Evolutionary conservation across 2,797 vertebrate genomes (phyloP).

Genomic region (Onychomys leucogaster): DNA sequence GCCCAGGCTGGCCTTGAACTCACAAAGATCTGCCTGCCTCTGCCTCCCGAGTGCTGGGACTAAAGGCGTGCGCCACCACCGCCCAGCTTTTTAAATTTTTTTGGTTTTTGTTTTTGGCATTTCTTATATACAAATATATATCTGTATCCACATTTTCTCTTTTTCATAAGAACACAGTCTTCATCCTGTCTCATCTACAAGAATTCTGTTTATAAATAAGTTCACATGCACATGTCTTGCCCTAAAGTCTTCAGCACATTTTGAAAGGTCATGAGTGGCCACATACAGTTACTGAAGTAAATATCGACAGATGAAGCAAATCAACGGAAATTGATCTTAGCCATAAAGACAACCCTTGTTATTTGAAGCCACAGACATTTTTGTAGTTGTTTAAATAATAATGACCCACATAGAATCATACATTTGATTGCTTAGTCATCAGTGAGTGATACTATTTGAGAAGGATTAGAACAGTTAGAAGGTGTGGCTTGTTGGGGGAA

Average conservation of each 20-base stretch:
- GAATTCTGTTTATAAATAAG: constrained; percentile 17
- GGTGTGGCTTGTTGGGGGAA: neutral
- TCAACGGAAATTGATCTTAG: neutral
- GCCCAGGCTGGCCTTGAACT: no score
- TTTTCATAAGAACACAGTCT: neutral
- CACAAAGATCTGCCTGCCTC: no score
- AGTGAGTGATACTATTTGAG: neutral
- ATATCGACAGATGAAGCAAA: neutral
- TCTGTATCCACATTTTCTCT: neutral
- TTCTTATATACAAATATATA: neutral
- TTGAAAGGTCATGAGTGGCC: neutral
- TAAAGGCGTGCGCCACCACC: no score
- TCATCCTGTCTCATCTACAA: constrained; percentile 4
- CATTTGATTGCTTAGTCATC: neutral
- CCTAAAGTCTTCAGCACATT: neutral
- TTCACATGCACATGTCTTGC: neutral
- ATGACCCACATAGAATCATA: neutral
- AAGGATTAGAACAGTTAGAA: neutral
- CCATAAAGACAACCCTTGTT: neutral
- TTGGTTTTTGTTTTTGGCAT: no score
- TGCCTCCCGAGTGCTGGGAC: no score
- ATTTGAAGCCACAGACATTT: neutral
- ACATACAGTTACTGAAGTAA: neutral
- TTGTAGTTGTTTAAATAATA: neutral
- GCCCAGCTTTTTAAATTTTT: no score